Conservation (phyloP, 2,888 invertebrate species). For the Melolontha melolontha region DNA sequence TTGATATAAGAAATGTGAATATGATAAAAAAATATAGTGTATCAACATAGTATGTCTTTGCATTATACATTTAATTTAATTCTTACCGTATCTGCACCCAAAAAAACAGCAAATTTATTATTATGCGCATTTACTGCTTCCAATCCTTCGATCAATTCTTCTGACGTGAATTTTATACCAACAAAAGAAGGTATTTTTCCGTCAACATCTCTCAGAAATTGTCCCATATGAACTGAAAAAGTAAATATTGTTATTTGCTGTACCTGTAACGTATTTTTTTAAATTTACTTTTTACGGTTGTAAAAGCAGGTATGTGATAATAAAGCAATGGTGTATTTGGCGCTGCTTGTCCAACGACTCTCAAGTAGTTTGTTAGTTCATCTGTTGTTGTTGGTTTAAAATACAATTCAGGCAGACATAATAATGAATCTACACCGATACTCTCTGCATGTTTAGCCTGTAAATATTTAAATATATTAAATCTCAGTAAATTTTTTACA, state of each 20-base stretch:
- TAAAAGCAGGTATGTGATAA: constrained; percentile 84
- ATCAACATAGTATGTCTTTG: no score
- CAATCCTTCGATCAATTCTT: constrained; percentile 76
- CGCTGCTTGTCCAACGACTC: constrained; percentile 76
- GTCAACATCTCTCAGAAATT: constrained; percentile 74
- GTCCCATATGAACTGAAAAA: constrained; percentile 78
- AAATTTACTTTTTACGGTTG: constrained; percentile 78
- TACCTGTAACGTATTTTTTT: not conserved
- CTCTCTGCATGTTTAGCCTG: constrained; percentile 78
- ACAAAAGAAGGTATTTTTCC: constrained; percentile 77
- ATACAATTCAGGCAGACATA: constrained; percentile 82
- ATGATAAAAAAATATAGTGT: no score
- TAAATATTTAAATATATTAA: constrained; percentile 43
- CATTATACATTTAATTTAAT: not conserved
- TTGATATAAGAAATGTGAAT: no score
- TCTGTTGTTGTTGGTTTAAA: constrained; percentile 74
- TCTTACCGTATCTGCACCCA: constrained; percentile 77
- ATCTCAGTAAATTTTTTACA: constrained; percentile 53
- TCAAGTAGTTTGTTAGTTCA: constrained; percentile 76
- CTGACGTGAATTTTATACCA: constrained; percentile 87
- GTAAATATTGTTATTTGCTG: constrained; percentile 28
- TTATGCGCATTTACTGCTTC: constrained; percentile 70
- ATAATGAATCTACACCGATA: constrained; percentile 74
- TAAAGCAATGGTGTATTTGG: constrained; percentile 83
- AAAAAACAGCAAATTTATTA: constrained; percentile 70